phyloP scores from a whole-genome alignment of 2,888 invertebrate species.

The Diplazon laetatorius region DNA sequence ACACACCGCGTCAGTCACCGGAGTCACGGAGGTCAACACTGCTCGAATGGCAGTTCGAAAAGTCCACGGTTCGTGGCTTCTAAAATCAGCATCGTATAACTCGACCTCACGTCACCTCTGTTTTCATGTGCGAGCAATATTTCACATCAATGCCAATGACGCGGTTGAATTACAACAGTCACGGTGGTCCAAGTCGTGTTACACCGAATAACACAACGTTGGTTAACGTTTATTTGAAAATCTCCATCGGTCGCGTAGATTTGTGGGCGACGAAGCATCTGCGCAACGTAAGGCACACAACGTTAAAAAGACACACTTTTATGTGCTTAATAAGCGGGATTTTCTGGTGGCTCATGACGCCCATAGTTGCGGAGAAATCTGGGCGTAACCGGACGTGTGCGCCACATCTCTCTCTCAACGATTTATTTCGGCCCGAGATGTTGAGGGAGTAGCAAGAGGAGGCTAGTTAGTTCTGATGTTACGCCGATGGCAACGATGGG shows the following conservation, averaged over 20 bases:
- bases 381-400: slow-evolving; percentile 64
- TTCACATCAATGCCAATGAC: slow-evolving; percentile 31
- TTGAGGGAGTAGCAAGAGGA: slow-evolving; percentile 13
- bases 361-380: slow-evolving; percentile 41
- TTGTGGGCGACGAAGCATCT: slow-evolving; percentile 25
- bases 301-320: slow-evolving; percentile 10
- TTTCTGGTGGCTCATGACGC: slow-evolving; percentile 51
- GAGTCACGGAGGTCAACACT: neutral
- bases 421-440: slow-evolving; percentile 41
- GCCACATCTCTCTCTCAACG: slow-evolving; percentile 55
- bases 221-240: slow-evolving; percentile 31
- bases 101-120: too few species aligned
- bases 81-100: neutral
- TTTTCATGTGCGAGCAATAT: neutral
- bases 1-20: neutral
- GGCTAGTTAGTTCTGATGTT: slow-evolving; percentile 34
- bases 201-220: neutral
- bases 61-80: neutral
- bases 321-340: slow-evolving; percentile 51
- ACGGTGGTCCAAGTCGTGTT: neutral
- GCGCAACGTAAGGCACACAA: slow-evolving; percentile 34
- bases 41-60: neutral
- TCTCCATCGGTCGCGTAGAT: slow-evolving; percentile 19
- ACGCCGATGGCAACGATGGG: slow-evolving; percentile 27
- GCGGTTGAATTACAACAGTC: slow-evolving; percentile 15